Evolutionary conservation across 2,888 invertebrate genomes (phyloP).

Genomic region (Hoplodrina blanda): DNA sequence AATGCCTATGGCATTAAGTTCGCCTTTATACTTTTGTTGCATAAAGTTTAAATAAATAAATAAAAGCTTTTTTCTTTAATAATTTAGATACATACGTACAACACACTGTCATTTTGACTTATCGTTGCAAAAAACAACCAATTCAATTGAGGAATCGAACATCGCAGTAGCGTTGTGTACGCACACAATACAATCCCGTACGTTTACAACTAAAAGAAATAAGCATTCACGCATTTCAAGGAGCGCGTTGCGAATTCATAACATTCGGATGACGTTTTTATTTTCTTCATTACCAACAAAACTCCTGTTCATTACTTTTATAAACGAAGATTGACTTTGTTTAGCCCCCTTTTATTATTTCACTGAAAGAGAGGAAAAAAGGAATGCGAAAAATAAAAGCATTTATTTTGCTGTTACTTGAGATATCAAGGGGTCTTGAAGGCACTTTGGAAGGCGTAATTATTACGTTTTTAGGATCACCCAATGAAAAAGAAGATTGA

Average conservation of each 20-base stretch:
- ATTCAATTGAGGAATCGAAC: background rate
- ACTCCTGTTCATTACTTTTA: slow-evolving; percentile 74
- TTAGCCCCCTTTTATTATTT: slow-evolving; percentile 46
- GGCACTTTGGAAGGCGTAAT: slow-evolving; percentile 22
- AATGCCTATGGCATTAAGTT: too few relatives aligned
- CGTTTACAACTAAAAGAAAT: slow-evolving; percentile 70
- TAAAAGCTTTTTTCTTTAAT: too few relatives aligned
- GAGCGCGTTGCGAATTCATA: slow-evolving; percentile 84
- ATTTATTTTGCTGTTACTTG: slow-evolving; percentile 23
- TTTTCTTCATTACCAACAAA: slow-evolving; percentile 78
- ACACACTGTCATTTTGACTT: too few relatives aligned
- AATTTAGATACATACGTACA: too few relatives aligned
- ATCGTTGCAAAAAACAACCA: too few relatives aligned
- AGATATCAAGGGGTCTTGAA: slow-evolving; percentile 14
- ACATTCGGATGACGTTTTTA: slow-evolving; percentile 81
- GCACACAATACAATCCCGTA: slow-evolving; percentile 54
- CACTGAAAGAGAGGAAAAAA: background rate
- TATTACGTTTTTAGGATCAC: slow-evolving; percentile 13
- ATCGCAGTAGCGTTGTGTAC: background rate
- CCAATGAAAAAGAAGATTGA: background rate
- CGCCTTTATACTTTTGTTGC: too few relatives aligned
- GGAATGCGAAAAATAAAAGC: slow-evolving; percentile 32
- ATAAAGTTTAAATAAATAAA: too few relatives aligned
- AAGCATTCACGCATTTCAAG: slow-evolving; percentile 71
- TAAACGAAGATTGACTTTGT: slow-evolving; percentile 64